Percentiles rank a stretch among this genome's conserved stretches.
These are phyloP conservation scores for Ormyrus pomaceus DNA, from an alignment of 2,888 invertebrate genomes.

Conservation along the genomic window DNA sequence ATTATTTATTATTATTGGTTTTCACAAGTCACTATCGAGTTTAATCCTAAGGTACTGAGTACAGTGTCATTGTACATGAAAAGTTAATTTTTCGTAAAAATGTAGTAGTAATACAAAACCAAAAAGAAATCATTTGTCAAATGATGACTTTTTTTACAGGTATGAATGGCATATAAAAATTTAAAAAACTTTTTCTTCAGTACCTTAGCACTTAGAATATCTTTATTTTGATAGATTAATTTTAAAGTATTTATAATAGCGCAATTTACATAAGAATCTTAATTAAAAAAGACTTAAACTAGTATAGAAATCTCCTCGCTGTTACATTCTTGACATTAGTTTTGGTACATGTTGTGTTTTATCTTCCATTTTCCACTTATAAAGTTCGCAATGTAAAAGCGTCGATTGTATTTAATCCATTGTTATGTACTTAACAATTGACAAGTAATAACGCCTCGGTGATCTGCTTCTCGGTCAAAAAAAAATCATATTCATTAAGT, in stretches of 20 bases:
- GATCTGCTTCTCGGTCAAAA: conserved; percentile 15
- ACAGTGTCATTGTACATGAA: conserved; percentile 26
- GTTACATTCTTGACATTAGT: conserved; percentile 44
- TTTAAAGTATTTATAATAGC: conserved; percentile 48
- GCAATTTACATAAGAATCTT: conserved; percentile 49
- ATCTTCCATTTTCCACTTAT: conserved; percentile 2
- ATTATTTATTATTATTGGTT: not conserved
- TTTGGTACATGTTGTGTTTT: conserved; percentile 50
- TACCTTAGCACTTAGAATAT: conserved; percentile 52
- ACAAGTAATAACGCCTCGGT: conserved; percentile 28
- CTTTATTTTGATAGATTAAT: conserved; percentile 32
- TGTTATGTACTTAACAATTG: conserved; percentile 46
- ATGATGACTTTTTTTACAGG: conserved; percentile 6
- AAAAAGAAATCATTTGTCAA: conserved; percentile 34
- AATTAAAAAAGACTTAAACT: conserved; percentile 51
- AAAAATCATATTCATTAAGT: conserved; percentile 35
- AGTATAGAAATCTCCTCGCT: conserved; percentile 45
- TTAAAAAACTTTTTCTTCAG: conserved; percentile 47
- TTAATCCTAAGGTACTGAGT: conserved; percentile 46
- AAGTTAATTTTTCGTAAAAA: conserved; percentile 35
- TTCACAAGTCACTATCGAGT: conserved; percentile 27
- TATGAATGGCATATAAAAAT: conserved; percentile 49
- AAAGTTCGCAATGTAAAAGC: conserved; percentile 27
- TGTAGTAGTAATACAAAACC: conserved; percentile 28
- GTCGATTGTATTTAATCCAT: conserved; percentile 25